Percentiles rank a stretch among this genome's conserved stretches.
These are phyloP conservation scores for Watersipora subatra DNA, from an alignment of 1,140 invertebrate species.

Conservation along the genomic window DNA sequence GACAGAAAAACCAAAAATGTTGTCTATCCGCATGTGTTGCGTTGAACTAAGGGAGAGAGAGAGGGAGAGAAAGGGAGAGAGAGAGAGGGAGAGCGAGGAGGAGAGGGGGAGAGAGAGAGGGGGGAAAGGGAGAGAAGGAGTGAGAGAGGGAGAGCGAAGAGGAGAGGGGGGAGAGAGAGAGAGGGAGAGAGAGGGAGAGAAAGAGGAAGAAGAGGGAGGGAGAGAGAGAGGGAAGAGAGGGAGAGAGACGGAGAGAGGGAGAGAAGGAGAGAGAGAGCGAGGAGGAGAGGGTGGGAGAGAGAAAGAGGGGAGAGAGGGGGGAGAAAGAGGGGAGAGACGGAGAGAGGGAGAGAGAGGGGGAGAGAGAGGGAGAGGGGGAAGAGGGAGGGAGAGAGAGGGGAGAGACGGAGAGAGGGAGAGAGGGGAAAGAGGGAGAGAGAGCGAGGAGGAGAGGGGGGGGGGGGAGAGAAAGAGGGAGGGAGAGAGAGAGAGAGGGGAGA, in stretches of 20 bases:
- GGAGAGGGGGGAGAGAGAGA: not conserved
- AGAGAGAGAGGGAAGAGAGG: not conserved
- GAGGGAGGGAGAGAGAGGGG: not conserved
- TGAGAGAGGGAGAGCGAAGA: not conserved
- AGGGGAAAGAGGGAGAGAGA: not conserved
- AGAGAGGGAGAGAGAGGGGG: not conserved
- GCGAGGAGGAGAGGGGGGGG: not conserved
- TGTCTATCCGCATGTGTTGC: too few relatives aligned
- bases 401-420: not conserved
- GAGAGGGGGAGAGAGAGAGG: not conserved
- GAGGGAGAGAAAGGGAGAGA: not conserved
- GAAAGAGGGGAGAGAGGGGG: not conserved
- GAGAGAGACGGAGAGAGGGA: not conserved
- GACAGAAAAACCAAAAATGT: too few relatives aligned
- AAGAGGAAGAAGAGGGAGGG: not conserved
- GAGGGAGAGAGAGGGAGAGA: not conserved
- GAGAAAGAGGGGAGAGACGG: conserved; percentile 6
- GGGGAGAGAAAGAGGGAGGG: not conserved
- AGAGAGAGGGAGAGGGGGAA: not conserved
- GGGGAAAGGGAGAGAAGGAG: not conserved
- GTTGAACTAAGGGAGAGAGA: too few relatives aligned
- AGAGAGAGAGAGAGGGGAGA: not conserved
- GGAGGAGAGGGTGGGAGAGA: too few relatives aligned
- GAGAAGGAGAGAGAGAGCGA: too few relatives aligned
- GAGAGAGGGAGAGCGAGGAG: too few relatives aligned